Base-by-base conservation (phyloP, 2,888 invertebrate genomes). In the Scaptomyza cyrtandrae region DNA sequence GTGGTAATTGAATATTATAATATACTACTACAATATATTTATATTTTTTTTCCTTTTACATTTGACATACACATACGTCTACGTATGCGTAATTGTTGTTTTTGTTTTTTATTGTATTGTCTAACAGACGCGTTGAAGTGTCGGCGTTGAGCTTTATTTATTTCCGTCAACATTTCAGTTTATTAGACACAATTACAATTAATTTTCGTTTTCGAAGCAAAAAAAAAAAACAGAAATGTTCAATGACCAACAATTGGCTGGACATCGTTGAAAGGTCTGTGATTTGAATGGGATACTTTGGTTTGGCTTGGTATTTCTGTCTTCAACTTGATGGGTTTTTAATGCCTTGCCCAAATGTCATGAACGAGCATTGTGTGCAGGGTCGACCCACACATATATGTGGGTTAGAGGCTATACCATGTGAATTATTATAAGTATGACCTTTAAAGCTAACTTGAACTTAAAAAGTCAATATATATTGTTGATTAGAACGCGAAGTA, bases 131-230 rank as follows among this genome's bases (percentile, higher is more conserved):
- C 50, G 49, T n/a, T 33, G 35, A 19, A 49, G 49, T 49, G 49
- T 49, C 48, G 13, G 31, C 35, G 6, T 69, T 72, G 59, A 63
- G 52, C 6, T 45, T 55, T 41, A 41, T 69, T 66, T 58, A 79
- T 83, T 83, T 83, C 83, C 83, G 83, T 83, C 88, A 83, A 83
- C 83, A 87, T 77, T 85, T 81, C 71, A 71, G 67, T 10, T 77
- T 81, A 67, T 87, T 81, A 87, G 88, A 79, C 60, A 81, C 80
- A 87, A 82, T 82, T 86, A 84, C 85, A 83, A 87, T 87, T 85
- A 74, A 86, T 80, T 71, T 76, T 61, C 63, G 71, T 70, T 71
- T 39, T 41, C 39, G n/a, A n/a, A n/a, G n/a, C n/a, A 7, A 37
- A 55, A 6, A 5, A 29, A 29, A 29, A 6, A 29, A 6, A 6